phyloP scores from a whole-genome alignment of 2,113 vertebrate species.

The Scophthalmus maximus region DNA sequence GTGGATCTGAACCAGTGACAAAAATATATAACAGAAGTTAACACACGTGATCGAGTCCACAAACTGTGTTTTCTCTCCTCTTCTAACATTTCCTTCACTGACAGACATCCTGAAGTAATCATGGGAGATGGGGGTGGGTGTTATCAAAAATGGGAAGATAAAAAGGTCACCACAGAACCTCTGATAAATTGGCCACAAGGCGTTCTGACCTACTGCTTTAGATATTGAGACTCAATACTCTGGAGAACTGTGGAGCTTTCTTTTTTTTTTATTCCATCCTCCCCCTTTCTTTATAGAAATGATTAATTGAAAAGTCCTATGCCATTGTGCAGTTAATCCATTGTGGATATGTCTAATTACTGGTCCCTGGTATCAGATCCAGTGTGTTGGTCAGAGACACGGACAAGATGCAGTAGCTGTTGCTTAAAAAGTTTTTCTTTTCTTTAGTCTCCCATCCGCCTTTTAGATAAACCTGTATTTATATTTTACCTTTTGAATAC shows the following conservation, averaged over 20 bases:
- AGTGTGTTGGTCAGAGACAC: not conserved
- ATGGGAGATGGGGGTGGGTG: not conserved
- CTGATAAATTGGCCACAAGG: constrained; percentile 72
- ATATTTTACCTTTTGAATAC: not conserved
- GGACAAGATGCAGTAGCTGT: not conserved
- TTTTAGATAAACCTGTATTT: not conserved
- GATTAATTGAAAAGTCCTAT: constrained; percentile 31
- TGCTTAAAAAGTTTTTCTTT: not conserved
- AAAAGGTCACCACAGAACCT: constrained; percentile 65
- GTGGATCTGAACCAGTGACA: not conserved
- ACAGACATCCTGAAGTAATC: constrained; percentile 38
- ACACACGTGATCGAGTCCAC: constrained; percentile 2
- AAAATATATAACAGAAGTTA: not conserved
- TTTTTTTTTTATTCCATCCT: constrained; percentile 36
- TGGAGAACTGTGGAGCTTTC: constrained; percentile 14
- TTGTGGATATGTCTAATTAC: constrained; percentile 35
- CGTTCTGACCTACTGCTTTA: constrained; percentile 51
- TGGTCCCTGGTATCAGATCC: constrained; percentile 27
- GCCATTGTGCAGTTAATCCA: constrained; percentile 42
- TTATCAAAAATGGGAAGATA: constrained; percentile 55
- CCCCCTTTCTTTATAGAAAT: constrained; percentile 20
- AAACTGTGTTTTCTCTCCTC: not conserved
- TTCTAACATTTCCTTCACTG: constrained; percentile 13
- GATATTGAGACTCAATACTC: constrained; percentile 58
- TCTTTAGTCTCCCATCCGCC: not conserved